Base-by-base conservation (phyloP, 2,888 invertebrate genomes). In the Lacanobia wlatinum region DNA sequence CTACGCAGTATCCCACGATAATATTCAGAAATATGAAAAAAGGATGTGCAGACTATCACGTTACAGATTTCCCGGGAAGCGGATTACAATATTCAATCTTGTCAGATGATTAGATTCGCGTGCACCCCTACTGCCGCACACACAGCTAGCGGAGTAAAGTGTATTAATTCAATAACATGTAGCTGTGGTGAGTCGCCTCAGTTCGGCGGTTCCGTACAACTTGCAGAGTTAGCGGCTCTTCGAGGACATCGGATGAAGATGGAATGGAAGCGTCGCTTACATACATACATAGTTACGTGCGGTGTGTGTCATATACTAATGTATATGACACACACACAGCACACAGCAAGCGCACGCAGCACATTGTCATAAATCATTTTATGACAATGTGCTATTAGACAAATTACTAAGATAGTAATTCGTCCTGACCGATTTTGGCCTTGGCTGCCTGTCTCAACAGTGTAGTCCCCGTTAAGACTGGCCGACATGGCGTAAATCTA, bases 71-170 rank as follows among this genome's bases (percentile, higher is more conserved):
- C 10, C 28, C 56, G 38, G 38, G 34, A 52, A 75, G 66, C 56
- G 74, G 66, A 75, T 73, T 72, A 80, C 70, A 65, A 73, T 80
- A 80, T 80, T 72, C 69, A 80, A 70, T 76, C 66, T 70, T 62
- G 64, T 65, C 58, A 38, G 58, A 75, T 71, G 67, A 79, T 79
- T 70, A 68, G 64, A 68, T 80, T 68, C 16, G n/a, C 67, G 18
- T 67, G 38, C 63, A 40, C 50, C n/a, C 28, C 28, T n/a, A 12
- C 21, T 7, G 28, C 43, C 40, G 18, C 14, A 18, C 10, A 9
- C 3, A 50, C 23, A 63, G 55, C 52, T 61, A 67, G 65, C 40
- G 46, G 16, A 68, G 63, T 43, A 59, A 50, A 59, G 61, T 70
- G 58, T 71, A 79, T 61, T 79, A 64, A 71, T 62, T 80, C 46